These are phyloP conservation scores for Aspidiotus destructor DNA, from an alignment of 2,888 invertebrate species.

Conservation along the genomic window DNA sequence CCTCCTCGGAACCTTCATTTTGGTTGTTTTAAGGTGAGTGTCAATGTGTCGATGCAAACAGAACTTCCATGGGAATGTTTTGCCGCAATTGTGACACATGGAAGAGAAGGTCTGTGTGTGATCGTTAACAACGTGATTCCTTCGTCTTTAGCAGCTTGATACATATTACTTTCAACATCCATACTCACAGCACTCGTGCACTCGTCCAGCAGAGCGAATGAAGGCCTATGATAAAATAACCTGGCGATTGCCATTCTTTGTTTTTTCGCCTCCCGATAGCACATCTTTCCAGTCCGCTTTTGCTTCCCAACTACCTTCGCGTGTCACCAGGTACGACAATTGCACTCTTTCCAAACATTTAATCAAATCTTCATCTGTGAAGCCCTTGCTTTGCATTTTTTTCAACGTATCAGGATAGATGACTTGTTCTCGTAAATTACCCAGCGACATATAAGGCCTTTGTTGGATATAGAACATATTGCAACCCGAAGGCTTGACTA, in stretches of 20 bases:
- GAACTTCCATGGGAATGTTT: constrained; percentile 22
- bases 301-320: constrained; percentile 78
- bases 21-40: neutral
- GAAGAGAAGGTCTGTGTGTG: constrained; percentile 87
- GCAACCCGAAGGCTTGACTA: constrained; percentile 45
- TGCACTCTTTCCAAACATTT: constrained; percentile 70
- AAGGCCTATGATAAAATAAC: constrained; percentile 87
- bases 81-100: constrained; percentile 18
- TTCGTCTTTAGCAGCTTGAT: constrained; percentile 75
- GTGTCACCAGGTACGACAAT: constrained; percentile 65
- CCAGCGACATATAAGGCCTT: constrained; percentile 95
- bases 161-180: constrained; percentile 84
- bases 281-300: constrained; percentile 92
- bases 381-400: constrained; percentile 59
- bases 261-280: constrained; percentile 89
- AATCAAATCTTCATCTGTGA: constrained; percentile 59
- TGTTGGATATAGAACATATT: constrained; percentile 90
- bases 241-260: constrained; percentile 91
- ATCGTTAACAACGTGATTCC: constrained; percentile 94
- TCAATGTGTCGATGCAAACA: constrained; percentile 14
- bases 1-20: neutral
- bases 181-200: constrained; percentile 93
- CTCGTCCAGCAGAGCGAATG: constrained; percentile 86
- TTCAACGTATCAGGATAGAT: constrained; percentile 83
- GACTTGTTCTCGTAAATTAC: constrained; percentile 86